phyloP scores from a whole-genome alignment of 2,888 invertebrate species.

The Atherix ibis region DNA sequence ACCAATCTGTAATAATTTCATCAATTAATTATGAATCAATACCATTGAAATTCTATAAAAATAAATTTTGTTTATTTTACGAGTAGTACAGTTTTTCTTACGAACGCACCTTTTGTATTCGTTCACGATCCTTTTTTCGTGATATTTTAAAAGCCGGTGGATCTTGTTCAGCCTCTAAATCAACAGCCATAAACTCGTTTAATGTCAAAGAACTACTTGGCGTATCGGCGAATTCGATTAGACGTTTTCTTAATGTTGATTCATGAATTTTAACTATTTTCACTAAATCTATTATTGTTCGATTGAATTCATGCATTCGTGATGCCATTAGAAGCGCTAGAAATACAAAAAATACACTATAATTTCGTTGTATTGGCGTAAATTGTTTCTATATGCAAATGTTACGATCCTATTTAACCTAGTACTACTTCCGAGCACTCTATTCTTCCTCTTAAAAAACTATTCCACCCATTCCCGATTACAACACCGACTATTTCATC shows the following conservation, averaged over 20 bases:
- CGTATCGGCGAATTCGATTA: slow-evolving; percentile 92
- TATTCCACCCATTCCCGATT: no score
- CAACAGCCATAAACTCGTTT: slow-evolving; percentile 94
- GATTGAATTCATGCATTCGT: slow-evolving; percentile 78
- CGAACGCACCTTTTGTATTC: slow-evolving; percentile 51
- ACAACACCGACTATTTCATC: no score
- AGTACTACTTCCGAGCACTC: no score
- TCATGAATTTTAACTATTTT: slow-evolving; percentile 93
- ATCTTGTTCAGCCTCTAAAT: slow-evolving; percentile 91
- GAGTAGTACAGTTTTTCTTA: neutral
- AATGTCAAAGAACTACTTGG: slow-evolving; percentile 87
- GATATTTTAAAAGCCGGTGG: slow-evolving; percentile 87
- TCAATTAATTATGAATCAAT: no score
- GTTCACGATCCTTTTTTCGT: slow-evolving; percentile 71
- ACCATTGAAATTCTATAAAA: no score
- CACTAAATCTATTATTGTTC: slow-evolving; percentile 75
- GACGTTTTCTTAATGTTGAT: slow-evolving; percentile 74
- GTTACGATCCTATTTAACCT: no score
- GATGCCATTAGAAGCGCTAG: slow-evolving; percentile 85
- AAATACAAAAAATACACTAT: slow-evolving; percentile 20
- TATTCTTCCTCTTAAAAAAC: no score
- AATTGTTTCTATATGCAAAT: slow-evolving; percentile 7
- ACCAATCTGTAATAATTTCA: slow-evolving; percentile 21
- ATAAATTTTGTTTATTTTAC: neutral
- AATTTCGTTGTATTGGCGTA: neutral